Evolutionary conservation across 2,797 vertebrate genomes (phyloP).

Genomic region (Enteromius argenteus): DNA sequence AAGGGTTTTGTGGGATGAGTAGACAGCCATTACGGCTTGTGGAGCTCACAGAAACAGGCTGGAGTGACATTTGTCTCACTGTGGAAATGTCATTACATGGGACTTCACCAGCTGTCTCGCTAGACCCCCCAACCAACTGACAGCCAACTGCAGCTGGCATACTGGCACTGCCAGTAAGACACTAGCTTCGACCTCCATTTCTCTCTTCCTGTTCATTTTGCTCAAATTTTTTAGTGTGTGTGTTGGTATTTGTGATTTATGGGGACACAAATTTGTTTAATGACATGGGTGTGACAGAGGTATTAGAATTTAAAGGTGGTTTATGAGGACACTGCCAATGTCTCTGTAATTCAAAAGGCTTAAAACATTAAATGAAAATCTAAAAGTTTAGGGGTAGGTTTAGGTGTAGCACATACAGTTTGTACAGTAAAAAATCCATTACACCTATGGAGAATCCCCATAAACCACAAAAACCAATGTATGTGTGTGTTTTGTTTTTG

Average conservation of each 20-base stretch:
- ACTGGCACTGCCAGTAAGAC: conserved; percentile 16
- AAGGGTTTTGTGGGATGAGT: conserved; percentile 46
- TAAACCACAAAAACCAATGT: too few relatives aligned
- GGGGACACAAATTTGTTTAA: too few relatives aligned
- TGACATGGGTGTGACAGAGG: too few relatives aligned
- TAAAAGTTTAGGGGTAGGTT: too few relatives aligned
- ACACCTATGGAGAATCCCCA: too few relatives aligned
- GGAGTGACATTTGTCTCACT: conserved; percentile 68
- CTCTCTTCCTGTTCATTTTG: background rate
- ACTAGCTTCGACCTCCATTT: conserved; percentile 31
- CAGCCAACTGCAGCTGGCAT: conserved; percentile 58
- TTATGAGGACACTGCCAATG: too few relatives aligned
- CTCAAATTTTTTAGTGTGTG: background rate
- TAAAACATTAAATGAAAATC: too few relatives aligned
- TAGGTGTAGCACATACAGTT: too few relatives aligned
- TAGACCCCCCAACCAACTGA: conserved; percentile 61
- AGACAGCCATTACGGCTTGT: conserved; percentile 61
- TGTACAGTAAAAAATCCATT: too few relatives aligned
- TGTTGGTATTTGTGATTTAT: background rate
- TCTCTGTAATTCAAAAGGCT: too few relatives aligned
- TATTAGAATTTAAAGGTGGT: too few relatives aligned
- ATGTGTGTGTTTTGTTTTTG: too few relatives aligned
- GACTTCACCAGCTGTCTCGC: conserved; percentile 70
- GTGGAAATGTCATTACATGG: conserved; percentile 77
- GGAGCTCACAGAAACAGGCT: conserved; percentile 53